Evolutionary conservation across 2,113 vertebrate species (phyloP).

Genomic region (Poicephalus meyeri): DNA sequence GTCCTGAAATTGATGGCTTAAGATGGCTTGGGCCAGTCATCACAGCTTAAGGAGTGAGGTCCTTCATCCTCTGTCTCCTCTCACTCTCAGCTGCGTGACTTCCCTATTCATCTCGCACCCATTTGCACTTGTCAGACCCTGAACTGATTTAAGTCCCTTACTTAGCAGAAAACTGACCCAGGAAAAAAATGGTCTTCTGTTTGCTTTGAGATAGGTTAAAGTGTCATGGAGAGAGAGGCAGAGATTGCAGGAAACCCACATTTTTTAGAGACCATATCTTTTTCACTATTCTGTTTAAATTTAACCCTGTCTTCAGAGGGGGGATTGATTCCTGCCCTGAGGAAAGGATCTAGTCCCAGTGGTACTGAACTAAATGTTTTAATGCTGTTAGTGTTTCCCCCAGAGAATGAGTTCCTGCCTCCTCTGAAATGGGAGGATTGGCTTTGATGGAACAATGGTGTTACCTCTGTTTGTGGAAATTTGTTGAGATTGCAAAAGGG

Average conservation of each 20-base stretch:
- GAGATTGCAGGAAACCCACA: not conserved
- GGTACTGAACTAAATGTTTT: not conserved
- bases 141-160: not conserved
- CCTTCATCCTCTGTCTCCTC: not conserved
- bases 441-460: not conserved
- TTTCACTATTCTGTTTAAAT: not conserved
- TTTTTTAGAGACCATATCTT: not conserved
- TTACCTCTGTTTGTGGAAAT: not conserved
- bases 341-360: not conserved
- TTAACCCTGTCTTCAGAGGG: not conserved
- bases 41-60: not conserved
- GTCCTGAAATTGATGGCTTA: not conserved
- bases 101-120: not conserved
- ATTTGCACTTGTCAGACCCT: not conserved
- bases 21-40: not conserved
- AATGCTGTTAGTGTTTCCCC: not conserved
- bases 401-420: not conserved
- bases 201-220: not conserved
- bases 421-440: not conserved
- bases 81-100: not conserved
- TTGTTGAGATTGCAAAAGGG: not conserved
- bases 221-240: not conserved
- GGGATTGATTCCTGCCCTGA: not conserved
- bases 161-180: not conserved
- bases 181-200: not conserved